Evolutionary conservation across 2,113 vertebrate species (phyloP), one percentile per base, ranked within the genome.

Genomic region (Antechinus stuartii): DNA sequence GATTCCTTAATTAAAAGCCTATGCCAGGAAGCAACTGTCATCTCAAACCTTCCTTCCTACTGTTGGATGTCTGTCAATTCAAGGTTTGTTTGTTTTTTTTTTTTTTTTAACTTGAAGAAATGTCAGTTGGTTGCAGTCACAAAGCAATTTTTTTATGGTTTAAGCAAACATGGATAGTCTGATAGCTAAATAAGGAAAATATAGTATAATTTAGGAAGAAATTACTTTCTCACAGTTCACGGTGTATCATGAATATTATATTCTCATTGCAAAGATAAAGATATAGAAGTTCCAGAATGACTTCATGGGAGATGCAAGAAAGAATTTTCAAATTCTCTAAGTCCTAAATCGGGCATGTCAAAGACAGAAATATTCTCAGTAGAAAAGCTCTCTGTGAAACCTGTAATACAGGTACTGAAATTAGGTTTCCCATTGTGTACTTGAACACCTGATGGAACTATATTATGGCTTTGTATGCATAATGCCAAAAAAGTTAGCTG

Each of bases 1-100:
- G 97, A 93, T 89, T 96, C 93, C 91, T 95, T 97, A 97, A 98
- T 97, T 97, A 97, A 98, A 96, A 96, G 92, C 55, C 95, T 95
- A n/a, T 92, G 55, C 0, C 0, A 96, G 90, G 91, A 94, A 96
- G 92, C 94, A 96, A 92, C 95, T 97, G 96, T 94, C 96, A 96
- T 90, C 89, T 95, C 92, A 89, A 92, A 47, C 22, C 54, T 97
- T 92, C 84, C 91, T 93, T 97, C 95, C 95, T 94, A 89, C 95
- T 90, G 96, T 7, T 91, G 92, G 90, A 96, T 91, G 91, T 96
- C 96, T 96, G 92, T 97, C 96, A 97, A 95, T 91, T 93, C 54
- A 96, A 97, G 94, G 95, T 76, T 76, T 16, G 61, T 2, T n/a
- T 55, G 54, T 55, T 94, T 95, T 97, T 96, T 95, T 97, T 96